A percentile compares a stretch with the other conserved stretches of the same genome.
phyloP scores from a whole-genome alignment of 2,888 invertebrate species.

The Microchrysa polita region DNA sequence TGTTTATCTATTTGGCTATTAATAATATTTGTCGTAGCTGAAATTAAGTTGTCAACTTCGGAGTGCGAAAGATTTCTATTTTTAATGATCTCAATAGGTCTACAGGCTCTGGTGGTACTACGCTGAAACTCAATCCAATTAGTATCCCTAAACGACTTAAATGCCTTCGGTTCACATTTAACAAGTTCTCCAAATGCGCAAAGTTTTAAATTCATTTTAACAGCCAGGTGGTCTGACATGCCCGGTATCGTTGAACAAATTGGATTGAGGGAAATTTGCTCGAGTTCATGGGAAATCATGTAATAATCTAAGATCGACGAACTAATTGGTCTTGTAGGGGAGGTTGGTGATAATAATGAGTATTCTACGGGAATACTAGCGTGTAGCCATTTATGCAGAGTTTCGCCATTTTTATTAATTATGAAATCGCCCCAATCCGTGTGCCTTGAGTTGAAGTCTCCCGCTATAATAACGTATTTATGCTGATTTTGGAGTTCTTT shows the following conservation, averaged over 20 bases:
- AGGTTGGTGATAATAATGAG: neutral
- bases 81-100: no score
- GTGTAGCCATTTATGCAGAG: no score
- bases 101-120: no score
- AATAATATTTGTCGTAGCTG: no score
- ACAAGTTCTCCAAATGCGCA: neutral
- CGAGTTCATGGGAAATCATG: neutral
- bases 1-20: no score
- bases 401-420: neutral
- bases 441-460: slow-evolving; percentile 1
- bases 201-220: neutral
- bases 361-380: neutral
- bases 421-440: neutral
- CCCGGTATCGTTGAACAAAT: neutral
- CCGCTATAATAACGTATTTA: neutral
- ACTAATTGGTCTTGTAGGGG: neutral
- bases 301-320: neutral
- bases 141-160: no score
- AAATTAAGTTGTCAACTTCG: no score
- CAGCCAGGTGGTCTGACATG: neutral
- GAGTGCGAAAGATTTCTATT: no score
- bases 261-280: neutral
- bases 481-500: no score
- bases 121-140: no score
- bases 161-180: no score